Conservation (phyloP, 2,888 invertebrate genomes). For the Melikaiella ostensackeni region DNA sequence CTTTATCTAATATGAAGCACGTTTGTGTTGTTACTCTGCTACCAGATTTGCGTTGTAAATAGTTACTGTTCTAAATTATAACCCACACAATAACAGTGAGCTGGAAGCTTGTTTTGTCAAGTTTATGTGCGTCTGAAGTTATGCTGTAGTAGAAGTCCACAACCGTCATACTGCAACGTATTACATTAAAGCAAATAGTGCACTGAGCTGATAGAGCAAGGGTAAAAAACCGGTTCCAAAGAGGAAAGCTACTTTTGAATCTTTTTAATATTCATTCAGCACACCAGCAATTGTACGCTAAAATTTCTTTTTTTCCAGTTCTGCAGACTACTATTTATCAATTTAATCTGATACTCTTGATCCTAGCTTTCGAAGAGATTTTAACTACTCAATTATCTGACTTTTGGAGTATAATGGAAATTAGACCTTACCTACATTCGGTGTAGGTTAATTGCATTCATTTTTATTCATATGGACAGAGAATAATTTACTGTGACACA, state of each 20-base stretch:
- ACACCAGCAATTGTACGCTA: neutral
- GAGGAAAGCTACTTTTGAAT: neutral
- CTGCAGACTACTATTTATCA: neutral
- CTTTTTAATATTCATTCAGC: constrained; percentile 3
- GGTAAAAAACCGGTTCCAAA: neutral
- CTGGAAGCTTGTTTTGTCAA: neutral
- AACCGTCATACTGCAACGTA: neutral
- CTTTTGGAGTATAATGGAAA: neutral
- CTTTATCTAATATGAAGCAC: neutral
- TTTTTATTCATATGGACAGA: neutral
- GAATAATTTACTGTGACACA: constrained; percentile 23
- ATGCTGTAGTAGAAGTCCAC: neutral
- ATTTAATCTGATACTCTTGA: neutral
- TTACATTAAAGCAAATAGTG: neutral
- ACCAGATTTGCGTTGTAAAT: neutral
- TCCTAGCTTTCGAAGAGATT: neutral
- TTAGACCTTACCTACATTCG: constrained; percentile 22
- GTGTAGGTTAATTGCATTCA: constrained; percentile 11
- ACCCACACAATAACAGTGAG: neutral
- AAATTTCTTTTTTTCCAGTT: neutral
- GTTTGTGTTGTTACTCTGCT: neutral
- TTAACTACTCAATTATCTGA: neutral
- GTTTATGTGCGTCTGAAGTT: neutral
- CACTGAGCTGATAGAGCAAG: neutral
- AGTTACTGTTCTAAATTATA: neutral